phyloP scores from a whole-genome alignment of 2,888 invertebrate genomes.

The Pedicia rivosa region DNA sequence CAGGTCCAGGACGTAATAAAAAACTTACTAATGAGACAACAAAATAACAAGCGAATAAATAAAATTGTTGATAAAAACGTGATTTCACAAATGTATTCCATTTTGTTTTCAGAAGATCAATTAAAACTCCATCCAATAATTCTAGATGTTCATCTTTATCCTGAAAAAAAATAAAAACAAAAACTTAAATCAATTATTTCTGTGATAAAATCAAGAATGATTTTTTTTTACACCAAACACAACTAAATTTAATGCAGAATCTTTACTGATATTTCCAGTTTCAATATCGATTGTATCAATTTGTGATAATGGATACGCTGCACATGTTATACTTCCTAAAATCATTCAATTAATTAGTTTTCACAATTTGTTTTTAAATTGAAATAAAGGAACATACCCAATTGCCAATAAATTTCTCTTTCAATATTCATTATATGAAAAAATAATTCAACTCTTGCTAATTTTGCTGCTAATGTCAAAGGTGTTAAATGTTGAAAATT shows the following conservation, averaged over 20 bases:
- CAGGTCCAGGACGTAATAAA: slow-evolving; percentile 73
- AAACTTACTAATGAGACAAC: slow-evolving; percentile 77
- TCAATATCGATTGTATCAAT: slow-evolving; percentile 89
- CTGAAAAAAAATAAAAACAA: slow-evolving; percentile 34
- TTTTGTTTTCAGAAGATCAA: slow-evolving; percentile 87
- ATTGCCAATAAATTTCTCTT: slow-evolving; percentile 94
- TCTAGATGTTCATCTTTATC: slow-evolving; percentile 90
- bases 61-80: slow-evolving; percentile 86
- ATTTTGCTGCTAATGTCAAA: slow-evolving; percentile 80
- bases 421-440: slow-evolving; percentile 94
- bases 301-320: slow-evolving; percentile 87
- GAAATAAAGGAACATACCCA: slow-evolving; percentile 37
- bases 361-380: background rate
- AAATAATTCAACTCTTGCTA: slow-evolving; percentile 89
- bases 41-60: slow-evolving; percentile 82
- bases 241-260: slow-evolving; percentile 87
- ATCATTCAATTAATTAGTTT: slow-evolving; percentile 8
- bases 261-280: slow-evolving; percentile 85
- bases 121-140: slow-evolving; percentile 83
- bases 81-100: slow-evolving; percentile 96
- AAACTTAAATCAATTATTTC: background rate
- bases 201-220: too few relatives aligned
- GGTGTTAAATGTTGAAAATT: slow-evolving; percentile 84
- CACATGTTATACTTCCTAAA: slow-evolving; percentile 75
- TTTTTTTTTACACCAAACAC: slow-evolving; percentile 91